Evolutionary conservation across 92 coral and sea anemone genomes (phyloP).

Genomic region (Porites evermanni): DNA sequence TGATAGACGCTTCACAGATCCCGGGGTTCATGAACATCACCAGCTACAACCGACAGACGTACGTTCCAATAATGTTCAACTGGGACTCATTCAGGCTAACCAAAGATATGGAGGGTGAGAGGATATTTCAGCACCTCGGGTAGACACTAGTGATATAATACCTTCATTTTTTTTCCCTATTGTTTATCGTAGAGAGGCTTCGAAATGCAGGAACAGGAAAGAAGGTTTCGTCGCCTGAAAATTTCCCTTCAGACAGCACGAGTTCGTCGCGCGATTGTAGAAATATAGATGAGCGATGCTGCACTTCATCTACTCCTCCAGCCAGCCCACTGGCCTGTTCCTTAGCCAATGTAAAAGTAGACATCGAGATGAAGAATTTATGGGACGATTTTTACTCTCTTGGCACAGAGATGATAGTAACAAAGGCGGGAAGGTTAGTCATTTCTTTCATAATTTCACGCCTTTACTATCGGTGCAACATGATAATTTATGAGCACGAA

Average conservation of each 20-base stretch:
- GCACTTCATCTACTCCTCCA: conserved; percentile 65
- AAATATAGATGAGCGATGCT: conserved; percentile 36
- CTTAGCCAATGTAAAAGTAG: conserved; percentile 86
- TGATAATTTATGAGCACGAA: not conserved
- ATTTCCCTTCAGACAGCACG: conserved; percentile 33
- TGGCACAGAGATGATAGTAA: conserved; percentile 99
- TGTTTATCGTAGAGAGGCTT: conserved; percentile 77
- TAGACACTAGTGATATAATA: not conserved
- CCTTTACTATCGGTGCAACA: conserved; percentile 17
- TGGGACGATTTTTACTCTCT: conserved; percentile 97
- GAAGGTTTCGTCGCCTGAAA: conserved; percentile 59
- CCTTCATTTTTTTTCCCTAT: conserved; percentile 17
- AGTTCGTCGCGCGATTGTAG: conserved; percentile 40
- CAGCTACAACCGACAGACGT: conserved; percentile 21
- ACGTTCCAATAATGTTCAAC: conserved; percentile 64
- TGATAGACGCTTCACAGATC: conserved; percentile 96
- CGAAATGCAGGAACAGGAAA: conserved; percentile 99
- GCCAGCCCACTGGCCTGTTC: conserved; percentile 67
- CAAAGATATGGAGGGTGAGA: conserved; percentile 97
- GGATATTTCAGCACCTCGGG: conserved; percentile 42
- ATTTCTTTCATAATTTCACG: conserved; percentile 24
- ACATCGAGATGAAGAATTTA: conserved; percentile 94
- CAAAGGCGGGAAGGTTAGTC: conserved; percentile 96
- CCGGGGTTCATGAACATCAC: conserved; percentile 76
- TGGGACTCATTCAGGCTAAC: conserved; percentile 95